Evolutionary conservation across 2,888 invertebrate species (phyloP).

Genomic region (Teleogryllus oceanicus): DNA sequence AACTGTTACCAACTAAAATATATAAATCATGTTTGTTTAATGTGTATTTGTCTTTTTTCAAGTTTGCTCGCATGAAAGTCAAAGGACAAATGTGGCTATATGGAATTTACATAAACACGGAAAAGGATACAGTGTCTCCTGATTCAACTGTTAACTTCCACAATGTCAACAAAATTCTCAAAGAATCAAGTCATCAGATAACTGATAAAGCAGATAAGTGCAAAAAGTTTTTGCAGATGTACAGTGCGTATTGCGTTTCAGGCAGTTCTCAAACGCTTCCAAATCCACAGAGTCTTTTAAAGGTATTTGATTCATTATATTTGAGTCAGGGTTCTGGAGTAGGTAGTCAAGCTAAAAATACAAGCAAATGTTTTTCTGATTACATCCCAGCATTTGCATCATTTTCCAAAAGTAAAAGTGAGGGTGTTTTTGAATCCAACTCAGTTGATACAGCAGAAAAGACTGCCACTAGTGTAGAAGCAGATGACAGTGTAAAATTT

Average conservation of each 20-base stretch:
- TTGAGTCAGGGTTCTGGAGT: constrained; percentile 34
- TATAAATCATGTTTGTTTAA: not conserved
- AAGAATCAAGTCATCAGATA: constrained; percentile 39
- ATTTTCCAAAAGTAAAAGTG: constrained; percentile 28
- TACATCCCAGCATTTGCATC: constrained; percentile 35
- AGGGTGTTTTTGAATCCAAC: constrained; percentile 37
- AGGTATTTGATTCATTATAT: constrained; percentile 39
- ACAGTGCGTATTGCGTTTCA: constrained; percentile 31
- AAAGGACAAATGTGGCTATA: constrained; percentile 48
- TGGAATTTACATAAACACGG: constrained; percentile 46
- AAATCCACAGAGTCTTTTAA: constrained; percentile 38
- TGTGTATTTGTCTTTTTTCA: constrained; percentile 22
- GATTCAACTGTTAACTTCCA: constrained; percentile 38
- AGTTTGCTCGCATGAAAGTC: constrained; percentile 40
- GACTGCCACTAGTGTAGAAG: constrained; percentile 31
- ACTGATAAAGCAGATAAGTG: constrained; percentile 41
- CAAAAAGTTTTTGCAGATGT: constrained; percentile 40
- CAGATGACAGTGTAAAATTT: constrained; percentile 35
- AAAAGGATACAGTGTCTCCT: constrained; percentile 35
- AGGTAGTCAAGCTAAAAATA: constrained; percentile 36
- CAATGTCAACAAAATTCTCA: constrained; percentile 39
- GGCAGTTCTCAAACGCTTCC: constrained; percentile 34
- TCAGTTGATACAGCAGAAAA: constrained; percentile 33
- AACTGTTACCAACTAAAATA: not conserved
- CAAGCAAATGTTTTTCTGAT: constrained; percentile 38